A percentile compares a stretch with the other conserved stretches of the same genome.
Conservation (phyloP, 2,797 vertebrate genomes). For the Oreochromis grahami region DNA sequence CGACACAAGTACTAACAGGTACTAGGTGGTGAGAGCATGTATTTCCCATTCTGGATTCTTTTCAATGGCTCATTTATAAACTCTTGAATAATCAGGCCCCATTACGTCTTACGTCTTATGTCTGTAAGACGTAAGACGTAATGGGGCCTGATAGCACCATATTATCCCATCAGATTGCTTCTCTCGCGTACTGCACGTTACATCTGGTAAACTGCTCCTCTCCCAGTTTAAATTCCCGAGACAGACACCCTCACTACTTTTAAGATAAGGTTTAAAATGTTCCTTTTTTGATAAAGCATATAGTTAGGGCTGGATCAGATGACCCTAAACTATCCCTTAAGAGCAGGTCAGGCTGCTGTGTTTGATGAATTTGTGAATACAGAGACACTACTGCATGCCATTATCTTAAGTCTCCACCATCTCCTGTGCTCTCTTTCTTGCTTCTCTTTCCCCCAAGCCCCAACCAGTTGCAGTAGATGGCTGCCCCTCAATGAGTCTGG, state of each 20-base stretch:
- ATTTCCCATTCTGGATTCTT: neutral
- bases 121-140: too few relatives aligned
- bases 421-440: neutral
- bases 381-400: neutral
- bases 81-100: neutral
- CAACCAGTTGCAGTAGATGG: neutral
- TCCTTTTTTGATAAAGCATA: neutral
- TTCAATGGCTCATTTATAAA: neutral
- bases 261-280: neutral
- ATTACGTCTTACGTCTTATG: neutral
- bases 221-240: neutral
- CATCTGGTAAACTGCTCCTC: neutral
- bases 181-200: neutral
- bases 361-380: neutral
- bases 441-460: neutral
- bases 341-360: neutral
- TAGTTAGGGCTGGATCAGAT: neutral
- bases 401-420: neutral
- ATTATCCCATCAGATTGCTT: neutral
- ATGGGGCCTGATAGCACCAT: neutral
- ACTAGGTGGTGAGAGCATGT: neutral
- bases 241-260: neutral
- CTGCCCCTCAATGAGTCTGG: neutral
- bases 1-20: neutral
- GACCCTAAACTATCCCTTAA: neutral